These are phyloP conservation scores for Chaetodon auriga DNA, from an alignment of 2,113 vertebrate genomes.

Conservation along the genomic window DNA sequence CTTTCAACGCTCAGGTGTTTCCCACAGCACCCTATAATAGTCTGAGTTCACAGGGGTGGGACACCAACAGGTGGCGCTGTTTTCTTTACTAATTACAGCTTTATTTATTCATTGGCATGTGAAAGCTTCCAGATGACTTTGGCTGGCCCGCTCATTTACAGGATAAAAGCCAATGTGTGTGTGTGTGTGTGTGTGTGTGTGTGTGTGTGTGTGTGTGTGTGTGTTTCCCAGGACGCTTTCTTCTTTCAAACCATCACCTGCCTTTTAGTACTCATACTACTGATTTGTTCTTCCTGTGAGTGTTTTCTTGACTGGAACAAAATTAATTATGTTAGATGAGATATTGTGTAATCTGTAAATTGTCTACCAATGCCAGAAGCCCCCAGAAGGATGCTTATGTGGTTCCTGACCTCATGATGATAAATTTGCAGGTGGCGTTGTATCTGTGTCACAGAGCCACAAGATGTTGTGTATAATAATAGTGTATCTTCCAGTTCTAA, in stretches of 20 bases:
- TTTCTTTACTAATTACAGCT: constrained; percentile 82
- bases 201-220: constrained; percentile 36
- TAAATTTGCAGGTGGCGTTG: too few species aligned
- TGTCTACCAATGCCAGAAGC: neutral
- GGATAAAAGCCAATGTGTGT: constrained; percentile 50
- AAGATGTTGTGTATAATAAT: neutral
- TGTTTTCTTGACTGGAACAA: neutral
- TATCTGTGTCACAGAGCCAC: neutral
- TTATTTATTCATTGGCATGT: constrained; percentile 81
- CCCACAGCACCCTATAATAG: constrained; percentile 62
- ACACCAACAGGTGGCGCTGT: constrained; percentile 85
- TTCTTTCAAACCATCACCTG: constrained; percentile 45
- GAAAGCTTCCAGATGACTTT: constrained; percentile 76
- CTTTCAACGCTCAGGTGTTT: constrained; percentile 73
- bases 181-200: constrained; percentile 36
- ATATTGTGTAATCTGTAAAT: neutral
- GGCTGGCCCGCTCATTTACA: constrained; percentile 58
- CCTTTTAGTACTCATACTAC: constrained; percentile 14
- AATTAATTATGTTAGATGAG: neutral
- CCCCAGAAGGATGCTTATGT: neutral
- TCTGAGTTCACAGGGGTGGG: constrained; percentile 62
- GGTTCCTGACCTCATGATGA: neutral
- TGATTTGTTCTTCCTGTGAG: neutral
- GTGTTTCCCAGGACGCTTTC: constrained; percentile 8
- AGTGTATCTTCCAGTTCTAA: neutral